These are phyloP conservation scores for Zingel zingel DNA, from an alignment of 2,113 vertebrate genomes.

Conservation along the genomic window DNA sequence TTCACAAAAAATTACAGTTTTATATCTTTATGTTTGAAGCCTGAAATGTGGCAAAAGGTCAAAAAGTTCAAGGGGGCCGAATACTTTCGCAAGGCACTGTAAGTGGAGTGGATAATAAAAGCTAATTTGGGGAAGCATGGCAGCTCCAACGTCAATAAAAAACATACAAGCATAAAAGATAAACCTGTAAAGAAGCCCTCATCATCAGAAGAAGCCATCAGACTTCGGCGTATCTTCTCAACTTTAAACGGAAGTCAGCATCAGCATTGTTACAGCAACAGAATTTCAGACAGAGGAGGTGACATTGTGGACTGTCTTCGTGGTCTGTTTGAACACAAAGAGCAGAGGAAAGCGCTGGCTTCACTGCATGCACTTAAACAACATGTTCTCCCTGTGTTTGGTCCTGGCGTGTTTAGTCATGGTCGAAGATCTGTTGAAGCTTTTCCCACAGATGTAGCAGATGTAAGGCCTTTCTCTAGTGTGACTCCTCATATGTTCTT, in stretches of 20 bases:
- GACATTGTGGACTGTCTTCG: not conserved
- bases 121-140: not conserved
- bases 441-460: slow-evolving; percentile 22
- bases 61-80: too few species aligned
- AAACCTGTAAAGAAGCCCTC: not conserved
- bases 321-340: slow-evolving; percentile 10
- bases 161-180: not conserved
- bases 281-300: not conserved
- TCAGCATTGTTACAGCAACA: not conserved
- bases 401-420: slow-evolving; percentile 5
- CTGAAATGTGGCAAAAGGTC: too few species aligned
- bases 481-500: slow-evolving; percentile 26
- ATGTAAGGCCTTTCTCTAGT: slow-evolving; percentile 19
- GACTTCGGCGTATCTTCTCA: not conserved
- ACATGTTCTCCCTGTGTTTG: slow-evolving; percentile 14
- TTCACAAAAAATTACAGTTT: too few species aligned
- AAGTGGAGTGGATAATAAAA: not conserved
- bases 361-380: slow-evolving; percentile 20
- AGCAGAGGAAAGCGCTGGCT: not conserved
- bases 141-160: not conserved
- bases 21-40: too few species aligned
- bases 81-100: too few species aligned
- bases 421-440: slow-evolving; percentile 8
- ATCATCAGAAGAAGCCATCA: not conserved
- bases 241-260: not conserved